Evolutionary conservation across 1,140 invertebrate species (phyloP), one percentile per base, ranked within the genome.

Genomic region (Colletes latitarsis): DNA sequence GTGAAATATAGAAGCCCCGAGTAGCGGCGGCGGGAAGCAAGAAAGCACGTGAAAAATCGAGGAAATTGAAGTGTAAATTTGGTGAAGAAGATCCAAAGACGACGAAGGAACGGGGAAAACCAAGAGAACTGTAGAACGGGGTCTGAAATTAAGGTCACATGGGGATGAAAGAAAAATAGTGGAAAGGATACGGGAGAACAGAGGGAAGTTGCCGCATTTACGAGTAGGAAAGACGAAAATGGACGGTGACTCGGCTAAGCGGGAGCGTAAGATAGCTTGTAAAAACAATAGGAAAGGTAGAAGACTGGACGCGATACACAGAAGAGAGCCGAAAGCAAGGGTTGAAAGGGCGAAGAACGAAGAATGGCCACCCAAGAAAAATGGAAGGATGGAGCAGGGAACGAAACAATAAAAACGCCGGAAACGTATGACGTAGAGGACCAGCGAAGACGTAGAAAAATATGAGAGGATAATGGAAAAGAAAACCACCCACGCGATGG

Each of bases 331-430:
- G 14, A 49, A 17, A 39, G 52, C 43, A 17, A 4, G 19, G 10
- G 41, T 57, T 64, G 74, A 73, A 79, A 73, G 57, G 49, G n/a
- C 55, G 43, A 19, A 19, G 21, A n/a, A 43, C 39, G 71, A 73
- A 73, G 73, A 79, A 79, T 63, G 72, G 69, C 63, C 57, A 49
- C 52, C 30, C 49, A 66, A 64, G 77, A 79, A 53, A 73, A 73
- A 79, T 79, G 69, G 43, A 49, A 30, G 14, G 39, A 12, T 12
- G 14, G 12, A 30, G n/a, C 0, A 0, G 8, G 12, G n/a, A 19
- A 30, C 12, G 17, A 60, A 77, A 73, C n/a, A 17, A 5, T 9
- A 5, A 39, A 21, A 21, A 49, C 12, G 10, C 10, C 17, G 14
- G 41, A 39, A 46, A 52, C 43, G 52, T 46, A 4, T 43, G 64